Conservation (phyloP, 2,888 invertebrate genomes). For the Lydus trimaculatus region DNA sequence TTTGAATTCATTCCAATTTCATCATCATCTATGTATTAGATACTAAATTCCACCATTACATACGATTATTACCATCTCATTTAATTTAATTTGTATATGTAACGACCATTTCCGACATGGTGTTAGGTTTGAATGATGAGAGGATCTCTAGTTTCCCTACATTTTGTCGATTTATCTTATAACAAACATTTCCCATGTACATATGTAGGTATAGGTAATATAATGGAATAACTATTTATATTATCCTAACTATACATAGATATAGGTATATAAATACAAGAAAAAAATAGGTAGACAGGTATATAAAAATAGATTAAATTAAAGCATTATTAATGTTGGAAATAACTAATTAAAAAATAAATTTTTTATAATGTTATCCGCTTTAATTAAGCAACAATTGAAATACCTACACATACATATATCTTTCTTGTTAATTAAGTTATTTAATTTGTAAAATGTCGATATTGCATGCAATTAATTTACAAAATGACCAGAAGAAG, state of each 20-base stretch:
- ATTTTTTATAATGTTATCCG: neutral
- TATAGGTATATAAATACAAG: too few species aligned
- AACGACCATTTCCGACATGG: neutral
- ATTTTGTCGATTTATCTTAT: constrained; percentile 1
- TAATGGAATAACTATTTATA: neutral
- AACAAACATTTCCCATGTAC: constrained; percentile 1
- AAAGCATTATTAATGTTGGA: constrained; percentile 2
- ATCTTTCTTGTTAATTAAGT: constrained; percentile 36
- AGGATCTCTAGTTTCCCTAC: neutral
- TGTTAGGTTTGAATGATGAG: constrained; percentile 5
- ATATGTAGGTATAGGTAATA: neutral
- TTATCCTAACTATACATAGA: too few species aligned
- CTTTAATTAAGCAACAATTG: constrained; percentile 25
- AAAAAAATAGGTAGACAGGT: neutral
- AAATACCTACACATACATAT: constrained; percentile 19
- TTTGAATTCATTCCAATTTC: neutral
- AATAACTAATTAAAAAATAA: constrained; percentile 25
- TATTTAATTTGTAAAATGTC: constrained; percentile 32
- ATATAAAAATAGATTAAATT: neutral
- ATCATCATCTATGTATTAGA: neutral
- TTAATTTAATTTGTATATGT: constrained; percentile 9
- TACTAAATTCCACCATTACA: neutral
- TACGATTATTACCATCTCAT: neutral
- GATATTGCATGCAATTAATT: constrained; percentile 29
- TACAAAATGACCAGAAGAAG: neutral